phyloP scores from a whole-genome alignment of 2,888 invertebrate genomes.

The Spisula solida region DNA sequence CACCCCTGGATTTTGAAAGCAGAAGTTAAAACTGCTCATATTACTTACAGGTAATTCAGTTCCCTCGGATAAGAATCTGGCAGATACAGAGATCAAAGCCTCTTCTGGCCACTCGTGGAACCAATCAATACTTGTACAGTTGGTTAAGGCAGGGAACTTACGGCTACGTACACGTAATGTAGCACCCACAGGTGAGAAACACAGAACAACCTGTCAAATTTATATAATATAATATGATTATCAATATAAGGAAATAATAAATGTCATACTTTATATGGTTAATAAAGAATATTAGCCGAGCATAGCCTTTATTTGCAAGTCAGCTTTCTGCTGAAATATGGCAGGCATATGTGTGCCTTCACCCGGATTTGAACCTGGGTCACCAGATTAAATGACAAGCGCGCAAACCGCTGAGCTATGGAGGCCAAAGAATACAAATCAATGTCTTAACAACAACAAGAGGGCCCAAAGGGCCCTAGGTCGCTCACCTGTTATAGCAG shows the following conservation, averaged over 20 bases:
- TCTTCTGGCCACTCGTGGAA: conserved; percentile 99
- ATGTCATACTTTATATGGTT: background rate
- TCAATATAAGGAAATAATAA: background rate
- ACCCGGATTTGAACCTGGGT: too few relatives aligned
- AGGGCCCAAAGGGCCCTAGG: too few relatives aligned
- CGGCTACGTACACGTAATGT: conserved; percentile 96
- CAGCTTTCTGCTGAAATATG: too few relatives aligned
- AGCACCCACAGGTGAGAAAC: conserved; percentile 98
- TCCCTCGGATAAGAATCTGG: conserved; percentile 94
- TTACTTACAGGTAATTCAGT: conserved; percentile 92
- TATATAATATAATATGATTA: background rate
- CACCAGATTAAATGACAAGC: too few relatives aligned
- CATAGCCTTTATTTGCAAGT: too few relatives aligned
- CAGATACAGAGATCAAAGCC: conserved; percentile 97
- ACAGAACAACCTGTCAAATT: conserved; percentile 93
- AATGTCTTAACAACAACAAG: too few relatives aligned
- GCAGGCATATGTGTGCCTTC: too few relatives aligned
- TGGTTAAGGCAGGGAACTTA: conserved; percentile 98
- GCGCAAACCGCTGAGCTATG: too few relatives aligned
- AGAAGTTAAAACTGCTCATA: background rate
- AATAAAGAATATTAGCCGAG: too few relatives aligned
- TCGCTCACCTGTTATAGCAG: too few relatives aligned
- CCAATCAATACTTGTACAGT: conserved; percentile 98
- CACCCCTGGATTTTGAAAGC: too few relatives aligned
- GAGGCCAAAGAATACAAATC: too few relatives aligned